Percentiles rank a stretch among this genome's conserved stretches.
These are phyloP conservation scores for Echinops telfairi DNA, from an alignment of 2,113 vertebrate species.

Conservation along the genomic window DNA sequence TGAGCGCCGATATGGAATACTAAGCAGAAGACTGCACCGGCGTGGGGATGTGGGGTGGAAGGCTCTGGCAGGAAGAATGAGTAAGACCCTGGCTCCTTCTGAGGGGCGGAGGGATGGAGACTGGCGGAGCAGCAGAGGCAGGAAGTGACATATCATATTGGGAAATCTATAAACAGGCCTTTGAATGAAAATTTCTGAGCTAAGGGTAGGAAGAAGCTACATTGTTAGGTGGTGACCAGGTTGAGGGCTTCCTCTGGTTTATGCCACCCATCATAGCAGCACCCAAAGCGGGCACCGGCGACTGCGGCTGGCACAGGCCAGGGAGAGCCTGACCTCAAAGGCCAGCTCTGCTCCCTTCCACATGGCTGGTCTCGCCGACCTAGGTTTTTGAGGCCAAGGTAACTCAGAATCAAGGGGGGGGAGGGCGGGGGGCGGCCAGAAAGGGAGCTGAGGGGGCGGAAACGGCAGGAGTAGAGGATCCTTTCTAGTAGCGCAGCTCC, in stretches of 20 bases:
- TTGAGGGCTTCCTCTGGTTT: background rate
- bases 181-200: background rate
- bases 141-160: background rate
- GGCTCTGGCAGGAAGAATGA: background rate
- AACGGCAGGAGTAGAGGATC: background rate
- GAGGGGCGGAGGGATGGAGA: background rate
- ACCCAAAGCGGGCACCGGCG: background rate
- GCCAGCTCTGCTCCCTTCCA: background rate
- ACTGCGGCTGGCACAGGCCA: background rate
- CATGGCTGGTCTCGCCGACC: background rate
- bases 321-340: background rate
- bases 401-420: background rate
- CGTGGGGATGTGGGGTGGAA: background rate
- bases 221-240: background rate
- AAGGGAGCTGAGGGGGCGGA: background rate
- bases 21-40: background rate
- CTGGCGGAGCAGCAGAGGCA: background rate
- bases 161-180: background rate
- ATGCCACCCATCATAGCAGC: background rate
- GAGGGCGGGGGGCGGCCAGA: background rate
- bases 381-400: background rate
- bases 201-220: background rate
- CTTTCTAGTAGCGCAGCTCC: background rate
- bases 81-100: background rate
- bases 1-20: background rate